Evolutionary conservation across 1,140 invertebrate species (phyloP).

Genomic region (Trichonephila clavata): DNA sequence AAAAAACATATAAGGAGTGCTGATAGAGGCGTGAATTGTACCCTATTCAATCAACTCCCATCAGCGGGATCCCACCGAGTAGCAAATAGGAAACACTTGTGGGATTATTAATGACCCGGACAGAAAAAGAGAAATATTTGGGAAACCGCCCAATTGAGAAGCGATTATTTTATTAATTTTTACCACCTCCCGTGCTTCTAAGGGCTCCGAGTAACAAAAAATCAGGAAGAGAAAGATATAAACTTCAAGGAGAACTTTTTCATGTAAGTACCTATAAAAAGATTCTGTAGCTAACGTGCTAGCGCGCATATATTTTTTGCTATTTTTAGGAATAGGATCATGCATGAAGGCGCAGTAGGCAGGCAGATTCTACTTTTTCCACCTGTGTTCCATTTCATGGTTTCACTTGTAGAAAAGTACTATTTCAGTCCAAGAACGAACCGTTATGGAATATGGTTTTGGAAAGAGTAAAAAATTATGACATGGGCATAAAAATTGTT

Average conservation of each 20-base stretch:
- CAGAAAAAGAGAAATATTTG: neutral
- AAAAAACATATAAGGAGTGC: neutral
- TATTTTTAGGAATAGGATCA: neutral
- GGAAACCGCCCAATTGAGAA: neutral
- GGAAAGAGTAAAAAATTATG: no score
- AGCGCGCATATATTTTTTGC: neutral
- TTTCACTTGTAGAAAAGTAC: neutral
- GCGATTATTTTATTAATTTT: constrained; percentile 23
- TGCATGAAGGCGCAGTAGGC: neutral
- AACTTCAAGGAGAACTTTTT: neutral
- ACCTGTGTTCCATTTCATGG: constrained; percentile 6
- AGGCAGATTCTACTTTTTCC: neutral
- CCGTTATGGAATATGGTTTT: no score
- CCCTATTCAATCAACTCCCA: neutral
- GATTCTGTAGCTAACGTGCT: neutral
- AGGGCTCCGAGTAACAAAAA: neutral
- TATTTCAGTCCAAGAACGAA: neutral
- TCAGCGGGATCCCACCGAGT: neutral
- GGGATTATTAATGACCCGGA: neutral
- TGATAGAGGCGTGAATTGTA: neutral
- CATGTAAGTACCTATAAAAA: constrained; percentile 11
- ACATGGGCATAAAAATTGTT: no score
- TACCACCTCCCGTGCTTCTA: constrained; percentile 1
- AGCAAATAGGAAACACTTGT: neutral
- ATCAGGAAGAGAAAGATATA: neutral